These are phyloP conservation scores for Calameuta pallipes DNA, from an alignment of 2,888 invertebrate species.

Conservation along the genomic window DNA sequence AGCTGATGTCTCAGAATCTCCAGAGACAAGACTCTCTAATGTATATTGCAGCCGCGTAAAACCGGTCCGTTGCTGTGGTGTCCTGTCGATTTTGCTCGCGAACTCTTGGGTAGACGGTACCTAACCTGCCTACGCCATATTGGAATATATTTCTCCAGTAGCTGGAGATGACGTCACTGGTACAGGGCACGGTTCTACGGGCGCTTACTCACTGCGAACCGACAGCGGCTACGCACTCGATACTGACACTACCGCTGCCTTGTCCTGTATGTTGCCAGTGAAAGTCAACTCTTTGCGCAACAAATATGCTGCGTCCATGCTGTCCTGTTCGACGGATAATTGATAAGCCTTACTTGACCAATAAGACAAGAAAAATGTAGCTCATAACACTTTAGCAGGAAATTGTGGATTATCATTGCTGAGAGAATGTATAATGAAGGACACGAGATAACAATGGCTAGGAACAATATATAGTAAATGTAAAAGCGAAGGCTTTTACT, in stretches of 20 bases:
- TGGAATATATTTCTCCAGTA: conserved; percentile 22
- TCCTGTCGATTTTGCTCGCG: conserved; percentile 46
- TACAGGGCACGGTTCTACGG: conserved; percentile 41
- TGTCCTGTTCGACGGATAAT: conserved; percentile 42
- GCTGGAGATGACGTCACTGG: conserved; percentile 53
- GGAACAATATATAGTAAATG: not conserved
- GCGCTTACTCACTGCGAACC: conserved; percentile 35
- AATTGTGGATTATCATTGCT: not conserved
- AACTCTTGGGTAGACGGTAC: conserved; percentile 4
- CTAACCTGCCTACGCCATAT: conserved; percentile 28
- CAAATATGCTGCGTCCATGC: conserved; percentile 44
- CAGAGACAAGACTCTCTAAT: not conserved
- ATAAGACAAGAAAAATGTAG: not conserved
- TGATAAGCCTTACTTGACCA: not conserved
- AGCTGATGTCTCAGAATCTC: not conserved
- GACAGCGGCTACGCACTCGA: not conserved
- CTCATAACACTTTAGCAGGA: not conserved
- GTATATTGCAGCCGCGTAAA: conserved; percentile 18
- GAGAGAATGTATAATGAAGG: not conserved
- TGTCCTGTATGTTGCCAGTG: conserved; percentile 39
- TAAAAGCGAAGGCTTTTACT: not conserved
- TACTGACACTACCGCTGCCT: not conserved
- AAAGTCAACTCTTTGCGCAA: conserved; percentile 63
- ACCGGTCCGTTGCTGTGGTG: conserved; percentile 41
- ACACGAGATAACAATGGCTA: not conserved